Conservation (phyloP, 2,888 invertebrate species). For the Labia minor region DNA sequence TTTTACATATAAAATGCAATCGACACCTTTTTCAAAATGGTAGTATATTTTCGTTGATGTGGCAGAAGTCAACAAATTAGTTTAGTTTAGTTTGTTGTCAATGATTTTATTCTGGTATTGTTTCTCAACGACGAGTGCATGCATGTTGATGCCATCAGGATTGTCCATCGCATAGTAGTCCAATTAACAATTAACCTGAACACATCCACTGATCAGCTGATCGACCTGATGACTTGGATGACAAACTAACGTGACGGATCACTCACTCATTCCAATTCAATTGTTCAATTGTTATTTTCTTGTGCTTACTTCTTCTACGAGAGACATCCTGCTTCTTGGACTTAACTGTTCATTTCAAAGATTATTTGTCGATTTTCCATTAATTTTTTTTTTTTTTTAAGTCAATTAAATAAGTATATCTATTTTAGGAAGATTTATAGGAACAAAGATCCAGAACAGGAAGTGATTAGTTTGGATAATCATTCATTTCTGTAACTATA, state of each 20-base stretch:
- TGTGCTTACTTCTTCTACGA: neutral
- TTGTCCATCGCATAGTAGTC: neutral
- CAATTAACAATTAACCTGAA: constrained; percentile 13
- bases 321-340: neutral
- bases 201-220: neutral
- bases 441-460: neutral
- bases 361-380: neutral
- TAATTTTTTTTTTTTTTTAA: neutral
- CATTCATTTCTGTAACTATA: neutral
- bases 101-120: too few relatives aligned
- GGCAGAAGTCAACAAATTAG: too few relatives aligned
- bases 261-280: neutral
- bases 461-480: neutral
- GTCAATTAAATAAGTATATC: neutral
- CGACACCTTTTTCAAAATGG: too few relatives aligned
- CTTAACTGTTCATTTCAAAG: too few relatives aligned
- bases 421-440: neutral
- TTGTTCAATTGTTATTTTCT: too few relatives aligned
- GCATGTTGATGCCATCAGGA: neutral
- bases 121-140: neutral
- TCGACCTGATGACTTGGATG: too few relatives aligned
- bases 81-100: too few relatives aligned
- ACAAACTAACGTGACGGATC: too few relatives aligned
- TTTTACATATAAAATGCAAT: too few relatives aligned
- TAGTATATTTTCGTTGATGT: too few relatives aligned